These are phyloP conservation scores for Formica selysi DNA, from an alignment of 1,140 invertebrate genomes.

Conservation along the genomic window DNA sequence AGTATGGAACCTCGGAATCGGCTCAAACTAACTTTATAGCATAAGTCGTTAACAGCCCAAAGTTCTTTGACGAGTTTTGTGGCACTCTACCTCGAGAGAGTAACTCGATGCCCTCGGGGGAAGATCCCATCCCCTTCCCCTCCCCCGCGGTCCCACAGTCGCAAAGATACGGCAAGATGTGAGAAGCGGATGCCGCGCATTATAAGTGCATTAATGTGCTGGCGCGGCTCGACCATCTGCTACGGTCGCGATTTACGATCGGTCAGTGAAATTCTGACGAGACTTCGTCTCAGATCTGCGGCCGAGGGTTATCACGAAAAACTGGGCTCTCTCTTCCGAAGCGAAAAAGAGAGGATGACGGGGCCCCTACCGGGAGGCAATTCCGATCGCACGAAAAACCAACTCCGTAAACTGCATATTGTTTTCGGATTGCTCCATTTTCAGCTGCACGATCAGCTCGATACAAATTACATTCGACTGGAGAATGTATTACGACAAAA, in stretches of 20 bases:
- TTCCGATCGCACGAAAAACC: slow-evolving; percentile 33
- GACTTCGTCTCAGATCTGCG: slow-evolving; percentile 22
- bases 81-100: slow-evolving; percentile 16
- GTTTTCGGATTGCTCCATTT: background rate
- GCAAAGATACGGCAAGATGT: slow-evolving; percentile 61
- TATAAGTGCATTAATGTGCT: slow-evolving; percentile 68
- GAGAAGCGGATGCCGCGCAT: slow-evolving; percentile 70
- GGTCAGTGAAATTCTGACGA: slow-evolving; percentile 64
- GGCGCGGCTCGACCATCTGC: slow-evolving; percentile 53
- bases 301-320: slow-evolving; percentile 56
- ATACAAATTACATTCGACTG: background rate
- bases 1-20: background rate
- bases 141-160: background rate
- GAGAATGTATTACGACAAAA: background rate
- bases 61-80: slow-evolving; percentile 27
- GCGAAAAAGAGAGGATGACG: too few species aligned
- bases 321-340: background rate
- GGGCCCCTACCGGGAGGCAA: background rate
- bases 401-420: background rate
- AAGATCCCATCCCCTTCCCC: background rate
- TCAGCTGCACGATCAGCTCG: background rate
- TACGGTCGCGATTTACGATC: slow-evolving; percentile 65
- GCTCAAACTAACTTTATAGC: background rate
- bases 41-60: slow-evolving; percentile 30
- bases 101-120: slow-evolving; percentile 43